A percentile compares a stretch with the other conserved stretches of the same genome.
Conservation (phyloP, 2,888 invertebrate species). For the Leptinotarsa peninsularis region DNA sequence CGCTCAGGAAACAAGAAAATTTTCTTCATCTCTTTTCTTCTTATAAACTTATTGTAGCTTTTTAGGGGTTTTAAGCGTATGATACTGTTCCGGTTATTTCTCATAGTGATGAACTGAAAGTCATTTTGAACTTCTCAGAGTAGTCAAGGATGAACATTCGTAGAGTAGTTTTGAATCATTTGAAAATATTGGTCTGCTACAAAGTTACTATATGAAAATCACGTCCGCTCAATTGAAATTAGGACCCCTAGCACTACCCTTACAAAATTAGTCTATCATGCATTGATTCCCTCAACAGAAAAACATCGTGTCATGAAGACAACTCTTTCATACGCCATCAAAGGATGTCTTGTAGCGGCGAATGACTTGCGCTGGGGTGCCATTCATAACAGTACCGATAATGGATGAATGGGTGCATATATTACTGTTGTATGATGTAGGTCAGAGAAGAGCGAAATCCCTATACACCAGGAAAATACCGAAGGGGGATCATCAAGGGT, state of each 20-base stretch:
- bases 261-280: constrained; percentile 13
- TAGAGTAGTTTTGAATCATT: no score
- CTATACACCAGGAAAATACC: constrained; percentile 27
- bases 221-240: no score
- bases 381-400: constrained; percentile 28
- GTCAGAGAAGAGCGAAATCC: constrained; percentile 32
- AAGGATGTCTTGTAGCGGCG: constrained; percentile 21
- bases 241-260: background rate
- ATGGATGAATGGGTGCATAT: constrained; percentile 37
- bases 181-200: no score
- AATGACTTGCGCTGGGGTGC: constrained; percentile 33
- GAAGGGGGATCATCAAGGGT: constrained; percentile 24
- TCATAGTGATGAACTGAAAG: no score
- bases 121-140: no score
- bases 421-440: constrained; percentile 35
- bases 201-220: no score
- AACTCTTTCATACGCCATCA: constrained; percentile 29
- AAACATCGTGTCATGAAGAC: constrained; percentile 24
- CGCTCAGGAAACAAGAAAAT: no score
- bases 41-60: no score
- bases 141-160: no score
- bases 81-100: no score
- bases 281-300: constrained; percentile 16
- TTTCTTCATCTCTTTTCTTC: no score
- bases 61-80: no score